Conservation (phyloP, 2,797 vertebrate genomes). For the Xenopus petersii region DNA sequence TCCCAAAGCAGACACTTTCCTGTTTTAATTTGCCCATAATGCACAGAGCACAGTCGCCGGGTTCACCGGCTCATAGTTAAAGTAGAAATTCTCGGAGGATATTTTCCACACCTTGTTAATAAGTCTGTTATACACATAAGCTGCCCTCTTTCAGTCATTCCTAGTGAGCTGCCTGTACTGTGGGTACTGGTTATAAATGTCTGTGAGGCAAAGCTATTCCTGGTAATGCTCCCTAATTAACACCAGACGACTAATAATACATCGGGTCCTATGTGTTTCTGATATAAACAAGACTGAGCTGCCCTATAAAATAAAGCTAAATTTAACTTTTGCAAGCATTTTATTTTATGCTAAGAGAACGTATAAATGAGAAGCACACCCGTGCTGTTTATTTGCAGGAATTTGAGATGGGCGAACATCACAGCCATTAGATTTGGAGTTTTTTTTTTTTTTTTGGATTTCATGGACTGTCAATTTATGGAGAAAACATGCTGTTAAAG, state of each 20-base stretch:
- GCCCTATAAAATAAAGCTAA: conserved; percentile 66
- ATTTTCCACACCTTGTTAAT: conserved; percentile 77
- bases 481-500: conserved; percentile 65
- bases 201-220: conserved; percentile 72
- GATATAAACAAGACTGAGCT: conserved; percentile 76
- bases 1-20: conserved; percentile 57
- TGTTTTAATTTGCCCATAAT: conserved; percentile 66
- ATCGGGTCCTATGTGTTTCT: conserved; percentile 71
- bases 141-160: conserved; percentile 73
- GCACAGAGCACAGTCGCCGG: conserved; percentile 61
- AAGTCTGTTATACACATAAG: conserved; percentile 70
- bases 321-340: conserved; percentile 67
- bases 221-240: conserved; percentile 79
- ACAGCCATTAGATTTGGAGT: conserved; percentile 59
- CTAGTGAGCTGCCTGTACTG: conserved; percentile 71
- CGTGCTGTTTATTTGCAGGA: conserved; percentile 62
- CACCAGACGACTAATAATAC: conserved; percentile 75
- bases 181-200: conserved; percentile 74
- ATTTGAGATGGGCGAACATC: conserved; percentile 62
- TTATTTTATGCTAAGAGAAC: conserved; percentile 58
- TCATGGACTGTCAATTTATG: conserved; percentile 62
- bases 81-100: conserved; percentile 64
- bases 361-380: conserved; percentile 56
- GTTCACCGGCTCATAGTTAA: conserved; percentile 63
- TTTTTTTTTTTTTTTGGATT: conserved; percentile 55